phyloP scores from a whole-genome alignment of 2,113 vertebrate species.

The Marmota monax region DNA sequence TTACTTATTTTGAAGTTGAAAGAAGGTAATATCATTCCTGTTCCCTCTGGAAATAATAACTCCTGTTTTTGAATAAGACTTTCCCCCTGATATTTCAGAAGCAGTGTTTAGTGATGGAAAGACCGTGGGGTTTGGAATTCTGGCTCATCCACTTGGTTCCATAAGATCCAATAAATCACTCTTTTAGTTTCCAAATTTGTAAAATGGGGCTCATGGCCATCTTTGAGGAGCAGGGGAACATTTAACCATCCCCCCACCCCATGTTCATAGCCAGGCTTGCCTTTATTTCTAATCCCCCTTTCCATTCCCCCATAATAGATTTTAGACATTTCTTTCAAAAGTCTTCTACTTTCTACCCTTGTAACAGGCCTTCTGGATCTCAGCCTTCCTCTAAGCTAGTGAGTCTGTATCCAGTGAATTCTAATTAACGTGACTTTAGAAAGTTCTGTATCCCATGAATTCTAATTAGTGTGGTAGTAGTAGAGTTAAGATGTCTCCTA shows the following conservation, averaged over 20 bases:
- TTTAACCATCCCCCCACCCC: background rate
- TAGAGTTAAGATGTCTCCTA: background rate
- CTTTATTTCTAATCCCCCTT: slow-evolving; percentile 6
- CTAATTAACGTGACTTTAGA: background rate
- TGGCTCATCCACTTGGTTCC: background rate
- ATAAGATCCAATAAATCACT: background rate
- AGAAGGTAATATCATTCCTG: background rate
- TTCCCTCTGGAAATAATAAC: background rate
- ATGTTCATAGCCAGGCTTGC: background rate
- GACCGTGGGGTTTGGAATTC: background rate
- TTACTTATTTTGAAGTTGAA: background rate
- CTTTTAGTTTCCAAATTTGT: background rate
- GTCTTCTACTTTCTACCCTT: background rate
- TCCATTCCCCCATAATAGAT: background rate
- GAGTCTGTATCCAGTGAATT: background rate
- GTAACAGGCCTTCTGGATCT: background rate
- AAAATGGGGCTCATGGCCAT: background rate
- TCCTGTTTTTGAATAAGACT: background rate
- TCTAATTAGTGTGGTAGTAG: background rate
- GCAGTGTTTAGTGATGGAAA: background rate
- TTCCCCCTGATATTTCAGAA: background rate
- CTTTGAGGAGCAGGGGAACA: background rate
- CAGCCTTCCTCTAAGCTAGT: background rate
- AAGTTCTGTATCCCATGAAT: background rate
- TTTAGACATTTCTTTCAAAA: background rate